Percentiles rank a stretch among this genome's conserved stretches.
Conservation (phyloP, 2,113 vertebrate species). For the Prunella fulvescens region DNA sequence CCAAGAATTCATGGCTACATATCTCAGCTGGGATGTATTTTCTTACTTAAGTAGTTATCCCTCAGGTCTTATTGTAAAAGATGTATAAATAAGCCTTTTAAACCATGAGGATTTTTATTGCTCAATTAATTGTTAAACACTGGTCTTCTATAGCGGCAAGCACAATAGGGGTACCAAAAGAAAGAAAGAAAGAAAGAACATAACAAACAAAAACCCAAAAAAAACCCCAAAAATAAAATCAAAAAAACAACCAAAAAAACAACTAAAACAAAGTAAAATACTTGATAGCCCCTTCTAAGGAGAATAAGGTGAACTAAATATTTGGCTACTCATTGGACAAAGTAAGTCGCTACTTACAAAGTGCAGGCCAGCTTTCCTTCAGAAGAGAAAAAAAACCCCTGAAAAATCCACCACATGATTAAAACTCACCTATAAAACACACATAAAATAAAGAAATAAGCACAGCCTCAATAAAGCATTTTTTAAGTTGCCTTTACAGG, state of each 20-base stretch:
- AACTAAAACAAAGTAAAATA: fast-evolving
- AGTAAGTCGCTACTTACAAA: background rate
- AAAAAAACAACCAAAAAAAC: background rate
- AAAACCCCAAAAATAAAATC: background rate
- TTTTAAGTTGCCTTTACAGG: background rate
- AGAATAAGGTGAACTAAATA: background rate
- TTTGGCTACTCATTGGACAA: background rate
- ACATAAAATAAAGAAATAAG: background rate
- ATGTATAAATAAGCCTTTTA: background rate
- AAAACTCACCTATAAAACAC: background rate
- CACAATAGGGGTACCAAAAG: background rate
- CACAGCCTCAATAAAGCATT: background rate
- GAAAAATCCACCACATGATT: fast-evolving
- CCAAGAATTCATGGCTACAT: background rate
- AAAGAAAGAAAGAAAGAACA: background rate
- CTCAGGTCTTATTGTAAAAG: background rate
- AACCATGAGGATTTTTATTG: background rate
- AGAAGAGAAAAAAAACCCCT: background rate
- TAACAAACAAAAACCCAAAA: background rate
- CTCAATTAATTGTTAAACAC: background rate
- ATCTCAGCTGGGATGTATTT: background rate
- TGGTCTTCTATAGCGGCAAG: background rate
- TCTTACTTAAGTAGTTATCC: background rate
- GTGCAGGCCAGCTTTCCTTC: background rate
- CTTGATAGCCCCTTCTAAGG: background rate